Evolutionary conservation across 2,113 vertebrate genomes (phyloP).

Genomic region (Mustelus asterias): DNA sequence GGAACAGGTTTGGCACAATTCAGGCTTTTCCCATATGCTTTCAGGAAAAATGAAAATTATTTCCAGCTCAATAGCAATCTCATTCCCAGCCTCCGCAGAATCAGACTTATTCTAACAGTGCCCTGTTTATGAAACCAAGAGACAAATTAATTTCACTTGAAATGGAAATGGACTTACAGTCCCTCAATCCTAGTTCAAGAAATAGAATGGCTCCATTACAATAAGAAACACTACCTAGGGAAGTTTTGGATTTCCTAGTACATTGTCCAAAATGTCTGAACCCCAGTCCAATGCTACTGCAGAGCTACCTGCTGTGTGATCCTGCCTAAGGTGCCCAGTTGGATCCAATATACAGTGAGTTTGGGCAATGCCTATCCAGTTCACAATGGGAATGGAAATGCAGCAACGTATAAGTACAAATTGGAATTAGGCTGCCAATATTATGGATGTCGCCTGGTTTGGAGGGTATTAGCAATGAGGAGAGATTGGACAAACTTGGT

Average conservation of each 20-base stretch:
- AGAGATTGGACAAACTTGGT: too few relatives aligned
- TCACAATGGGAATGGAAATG: background rate
- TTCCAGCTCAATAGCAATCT: slow-evolving; percentile 3
- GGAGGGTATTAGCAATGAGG: too few relatives aligned
- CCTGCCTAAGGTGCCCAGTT: background rate
- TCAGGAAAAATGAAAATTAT: background rate
- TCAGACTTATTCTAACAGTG: background rate
- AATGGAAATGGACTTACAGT: too few relatives aligned
- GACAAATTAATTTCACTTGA: background rate
- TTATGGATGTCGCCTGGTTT: too few relatives aligned
- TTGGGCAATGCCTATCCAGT: background rate
- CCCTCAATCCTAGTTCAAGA: background rate
- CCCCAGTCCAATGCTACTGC: background rate
- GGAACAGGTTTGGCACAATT: background rate
- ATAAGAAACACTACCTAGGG: background rate
- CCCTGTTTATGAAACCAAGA: background rate
- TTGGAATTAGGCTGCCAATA: background rate
- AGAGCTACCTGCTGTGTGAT: background rate
- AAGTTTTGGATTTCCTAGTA: background rate
- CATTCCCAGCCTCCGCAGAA: background rate
- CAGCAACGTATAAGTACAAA: background rate
- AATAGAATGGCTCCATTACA: background rate
- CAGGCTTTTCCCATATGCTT: background rate
- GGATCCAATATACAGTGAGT: background rate
- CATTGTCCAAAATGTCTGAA: background rate